Evolutionary conservation across 2,113 vertebrate genomes (phyloP), one percentile per base, ranked within the genome.

Genomic region (Scomber scombrus): DNA sequence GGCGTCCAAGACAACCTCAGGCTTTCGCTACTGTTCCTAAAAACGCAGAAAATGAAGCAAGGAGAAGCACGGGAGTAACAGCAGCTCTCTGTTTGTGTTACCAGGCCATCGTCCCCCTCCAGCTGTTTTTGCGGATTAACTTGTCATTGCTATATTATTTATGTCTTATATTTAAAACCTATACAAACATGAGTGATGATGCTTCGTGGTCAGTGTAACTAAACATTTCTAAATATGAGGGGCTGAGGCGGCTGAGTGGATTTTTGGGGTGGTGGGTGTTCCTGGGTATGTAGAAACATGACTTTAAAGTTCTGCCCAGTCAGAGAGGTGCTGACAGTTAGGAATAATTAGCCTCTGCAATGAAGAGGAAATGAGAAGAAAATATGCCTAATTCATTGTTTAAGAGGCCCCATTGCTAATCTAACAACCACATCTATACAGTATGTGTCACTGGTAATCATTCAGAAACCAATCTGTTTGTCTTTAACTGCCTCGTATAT

Each of bases 91-190:
- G 69, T 80, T 88, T 89, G 54, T 72, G 46, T 85, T 88, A 40
- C 40, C 13, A 45, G 67, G 52, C 64, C 19, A 13, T 56, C 19
- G 1, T 56, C 43, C 26, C 60, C 23, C 52, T 63, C 52, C 61
- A 62, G 11, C 56, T 64, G 67, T 76, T 72, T 67, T 60, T 55
- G 51, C 47, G 57, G 21, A 70, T 12, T 46, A 71, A 62, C 78
- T 64, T 80, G 74, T 82, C 71, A 71, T 34, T 54, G 55, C 55
- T 71, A 56, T 66, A 51, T 77, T 85, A 69, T 81, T 87, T 85
- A 69, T 65, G 58, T 82, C 76, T 85, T 66, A 88, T 71, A 61
- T 85, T 81, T 78, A 72, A 76, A 83, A 79, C 72, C 68, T 79
- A 51, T 14, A 16, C 60, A 88, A 85, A 75, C 60, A 79, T 23